A percentile compares a stretch with the other conserved stretches of the same genome.
Evolutionary conservation across 1,140 invertebrate genomes (phyloP).

Genomic region (Tribolium madens): DNA sequence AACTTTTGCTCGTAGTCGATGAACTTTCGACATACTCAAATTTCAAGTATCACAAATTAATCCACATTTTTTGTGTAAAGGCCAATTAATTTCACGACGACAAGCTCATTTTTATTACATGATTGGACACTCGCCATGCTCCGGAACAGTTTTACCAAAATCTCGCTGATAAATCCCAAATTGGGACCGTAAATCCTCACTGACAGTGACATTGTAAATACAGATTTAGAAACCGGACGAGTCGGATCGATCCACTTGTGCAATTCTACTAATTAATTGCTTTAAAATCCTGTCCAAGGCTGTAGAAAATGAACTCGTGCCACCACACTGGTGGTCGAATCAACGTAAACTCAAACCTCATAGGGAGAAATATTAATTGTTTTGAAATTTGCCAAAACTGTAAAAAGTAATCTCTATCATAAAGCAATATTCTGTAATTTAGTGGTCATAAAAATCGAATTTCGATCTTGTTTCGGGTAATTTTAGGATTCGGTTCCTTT

Average conservation of each 20-base stretch:
- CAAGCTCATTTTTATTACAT: no score
- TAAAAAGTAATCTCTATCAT: no score
- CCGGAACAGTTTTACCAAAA: background rate
- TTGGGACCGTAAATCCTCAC: conserved; percentile 14
- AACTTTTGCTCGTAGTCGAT: background rate
- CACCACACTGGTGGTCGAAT: no score
- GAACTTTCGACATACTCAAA: conserved; percentile 11
- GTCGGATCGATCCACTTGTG: conserved; percentile 22
- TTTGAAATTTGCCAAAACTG: no score
- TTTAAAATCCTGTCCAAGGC: conserved; percentile 18
- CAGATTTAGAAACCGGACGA: conserved; percentile 33
- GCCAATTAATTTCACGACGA: no score
- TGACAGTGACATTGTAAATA: conserved; percentile 39
- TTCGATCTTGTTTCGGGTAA: no score
- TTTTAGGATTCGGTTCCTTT: background rate
- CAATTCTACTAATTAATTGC: conserved; percentile 21
- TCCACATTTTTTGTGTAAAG: no score
- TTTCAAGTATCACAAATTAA: background rate
- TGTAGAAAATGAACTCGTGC: conserved; percentile 19
- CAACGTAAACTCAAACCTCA: no score
- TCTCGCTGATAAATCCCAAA: conserved; percentile 3
- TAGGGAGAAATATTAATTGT: no score
- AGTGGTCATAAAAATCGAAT: no score
- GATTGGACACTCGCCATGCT: no score
- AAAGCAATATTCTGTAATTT: no score